Conservation (phyloP, 92 coral and sea anemone species). For the Bergia sp. region DNA sequence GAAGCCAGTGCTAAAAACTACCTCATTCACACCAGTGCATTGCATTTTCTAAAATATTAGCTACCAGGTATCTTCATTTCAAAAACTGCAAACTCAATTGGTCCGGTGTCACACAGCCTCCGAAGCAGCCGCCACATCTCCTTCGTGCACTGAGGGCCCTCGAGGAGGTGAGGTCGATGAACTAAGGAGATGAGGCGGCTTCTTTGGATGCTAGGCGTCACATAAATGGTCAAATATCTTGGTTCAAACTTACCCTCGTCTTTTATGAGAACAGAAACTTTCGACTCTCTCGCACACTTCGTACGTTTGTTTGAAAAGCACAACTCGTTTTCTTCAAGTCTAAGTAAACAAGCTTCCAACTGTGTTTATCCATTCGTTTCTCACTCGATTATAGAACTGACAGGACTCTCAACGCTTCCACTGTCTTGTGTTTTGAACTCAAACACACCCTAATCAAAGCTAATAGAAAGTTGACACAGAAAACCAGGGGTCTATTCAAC, state of each 20-base stretch:
- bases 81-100: not conserved
- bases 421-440: constrained; percentile 15
- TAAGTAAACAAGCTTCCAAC: constrained; percentile 6
- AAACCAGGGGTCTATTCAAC: constrained; percentile 27
- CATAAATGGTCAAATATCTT: not conserved
- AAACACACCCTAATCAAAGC: constrained; percentile 14
- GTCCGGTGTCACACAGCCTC: not conserved
- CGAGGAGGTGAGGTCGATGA: too few relatives aligned
- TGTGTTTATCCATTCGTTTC: not conserved
- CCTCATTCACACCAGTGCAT: not conserved
- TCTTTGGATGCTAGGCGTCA: too few relatives aligned
- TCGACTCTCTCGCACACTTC: not conserved
- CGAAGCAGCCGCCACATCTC: too few relatives aligned
- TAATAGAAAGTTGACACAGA: constrained; percentile 6
- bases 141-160: too few relatives aligned
- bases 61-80: too few relatives aligned
- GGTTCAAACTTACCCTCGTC: not conserved
- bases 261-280: not conserved
- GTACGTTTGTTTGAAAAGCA: not conserved
- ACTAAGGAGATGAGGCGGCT: too few relatives aligned
- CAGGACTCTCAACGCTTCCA: constrained; percentile 4
- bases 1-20: not conserved
- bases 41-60: not conserved
- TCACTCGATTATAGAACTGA: constrained; percentile 29
- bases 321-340: not conserved